Conservation (phyloP, 2,113 vertebrate species). For the Psammodynastes pulverulentus region DNA sequence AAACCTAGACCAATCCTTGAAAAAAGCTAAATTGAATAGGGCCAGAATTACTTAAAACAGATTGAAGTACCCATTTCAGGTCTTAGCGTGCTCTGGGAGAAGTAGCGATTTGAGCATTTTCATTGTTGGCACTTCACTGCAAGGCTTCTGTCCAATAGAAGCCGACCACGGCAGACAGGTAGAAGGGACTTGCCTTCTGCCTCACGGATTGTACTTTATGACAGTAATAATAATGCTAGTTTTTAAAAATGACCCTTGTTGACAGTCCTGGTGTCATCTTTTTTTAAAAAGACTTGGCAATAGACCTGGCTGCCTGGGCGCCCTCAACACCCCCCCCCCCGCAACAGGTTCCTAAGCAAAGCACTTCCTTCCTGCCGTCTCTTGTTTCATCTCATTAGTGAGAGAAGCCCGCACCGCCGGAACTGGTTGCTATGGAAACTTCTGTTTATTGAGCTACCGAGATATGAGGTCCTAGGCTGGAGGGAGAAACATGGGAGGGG, state of each 20-base stretch:
- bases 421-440: slow-evolving; percentile 69
- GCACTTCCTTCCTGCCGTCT: slow-evolving; percentile 65
- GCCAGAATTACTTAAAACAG: neutral
- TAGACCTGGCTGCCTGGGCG: neutral
- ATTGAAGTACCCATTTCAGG: neutral
- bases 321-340: neutral
- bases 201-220: fast-evolving
- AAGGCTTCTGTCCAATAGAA: neutral
- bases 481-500: slow-evolving; percentile 32
- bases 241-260: neutral
- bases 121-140: neutral
- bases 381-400: slow-evolving; percentile 60
- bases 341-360: slow-evolving; percentile 54
- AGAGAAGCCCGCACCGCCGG: slow-evolving; percentile 37
- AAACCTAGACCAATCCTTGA: neutral
- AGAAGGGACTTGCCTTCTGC: neutral
- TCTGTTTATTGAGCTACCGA: slow-evolving; percentile 60
- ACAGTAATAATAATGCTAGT: neutral
- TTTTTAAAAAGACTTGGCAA: neutral
- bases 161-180: neutral
- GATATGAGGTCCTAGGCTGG: slow-evolving; percentile 45
- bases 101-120: neutral
- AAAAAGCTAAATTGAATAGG: neutral
- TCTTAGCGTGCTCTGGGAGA: neutral
- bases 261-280: neutral